Evolutionary conservation across 2,888 invertebrate species (phyloP), one percentile per base, ranked within the genome.

Genomic region (Acholoe squamosa): DNA sequence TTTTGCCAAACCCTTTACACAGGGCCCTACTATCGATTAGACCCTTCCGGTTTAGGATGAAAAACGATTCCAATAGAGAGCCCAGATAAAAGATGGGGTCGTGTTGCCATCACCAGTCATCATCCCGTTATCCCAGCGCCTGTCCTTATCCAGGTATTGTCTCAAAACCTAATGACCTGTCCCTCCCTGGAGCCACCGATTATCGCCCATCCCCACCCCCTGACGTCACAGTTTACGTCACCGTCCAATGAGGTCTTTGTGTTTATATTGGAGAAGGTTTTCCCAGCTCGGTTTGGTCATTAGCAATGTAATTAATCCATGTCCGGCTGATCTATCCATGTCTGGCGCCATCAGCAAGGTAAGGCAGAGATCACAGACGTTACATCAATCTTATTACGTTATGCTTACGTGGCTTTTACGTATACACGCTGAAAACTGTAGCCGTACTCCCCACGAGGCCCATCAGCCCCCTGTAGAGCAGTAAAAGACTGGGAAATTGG

Each of bases 381-480:
- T 3, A 71, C 22, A 71, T 28, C 28, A 28, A 28, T 71, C 71
- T 28, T 28, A 28, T 71, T 28, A 71, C 31, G 31, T 71, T 25
- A 19, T 3, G 61, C 22, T 61, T 61, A 71, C 71, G 71, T 71
- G 25, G 14, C 14, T 71, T 71, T 71, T 3, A 71, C 71, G 71
- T 25, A 43, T 7, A 10, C 5, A 7, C 71, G 28, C 71, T 71
- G 19, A 25, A 22, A 28, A n/a, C 61, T 28, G 25, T 28, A 28
- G 71, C 14, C 25, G 3, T 28, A 3, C 28, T 28, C 28, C 28
- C 28, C 71, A 7, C 28, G 25, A 28, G 71, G 7, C 28, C 16
- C 71, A 71, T 71, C 71, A 71, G 25, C 71, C 71, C 71, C 71
- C 71, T 16, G 71, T 28, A 3, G 71, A 14, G 71, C 71, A 28